A percentile compares a stretch with the other conserved stretches of the same genome.
Evolutionary conservation across 2,797 vertebrate species (phyloP).

Genomic region (Telmatherina bonti): DNA sequence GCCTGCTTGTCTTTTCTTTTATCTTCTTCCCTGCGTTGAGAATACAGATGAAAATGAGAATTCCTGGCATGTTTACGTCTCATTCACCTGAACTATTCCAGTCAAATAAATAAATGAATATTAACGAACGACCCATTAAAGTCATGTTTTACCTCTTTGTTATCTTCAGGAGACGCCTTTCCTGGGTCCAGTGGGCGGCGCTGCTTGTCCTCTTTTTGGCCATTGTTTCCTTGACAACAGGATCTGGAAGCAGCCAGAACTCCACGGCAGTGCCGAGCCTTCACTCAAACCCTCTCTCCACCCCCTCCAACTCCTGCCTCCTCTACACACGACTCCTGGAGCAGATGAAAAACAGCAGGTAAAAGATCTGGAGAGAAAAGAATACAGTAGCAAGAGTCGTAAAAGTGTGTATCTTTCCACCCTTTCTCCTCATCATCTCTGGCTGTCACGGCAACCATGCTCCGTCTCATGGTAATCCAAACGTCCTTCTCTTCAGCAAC

Average conservation of each 20-base stretch:
- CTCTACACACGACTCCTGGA: slow-evolving; percentile 80
- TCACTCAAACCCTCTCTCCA: slow-evolving; percentile 84
- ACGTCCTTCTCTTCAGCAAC: background rate
- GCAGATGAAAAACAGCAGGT: slow-evolving; percentile 80
- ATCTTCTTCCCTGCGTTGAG: too few species aligned
- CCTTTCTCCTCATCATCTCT: background rate
- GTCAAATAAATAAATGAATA: too few species aligned
- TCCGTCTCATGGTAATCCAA: background rate
- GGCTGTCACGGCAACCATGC: background rate
- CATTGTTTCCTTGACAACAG: slow-evolving; percentile 90
- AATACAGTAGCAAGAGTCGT: too few species aligned
- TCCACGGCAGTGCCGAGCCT: slow-evolving; percentile 81
- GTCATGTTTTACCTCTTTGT: slow-evolving; percentile 14
- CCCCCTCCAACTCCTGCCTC: slow-evolving; percentile 91
- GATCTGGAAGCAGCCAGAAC: slow-evolving; percentile 83
- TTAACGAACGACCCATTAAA: background rate
- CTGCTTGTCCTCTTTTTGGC: slow-evolving; percentile 93
- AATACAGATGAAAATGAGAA: too few species aligned
- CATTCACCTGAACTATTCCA: too few species aligned
- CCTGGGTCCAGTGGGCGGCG: slow-evolving; percentile 95
- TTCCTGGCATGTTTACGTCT: too few species aligned
- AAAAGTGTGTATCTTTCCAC: background rate
- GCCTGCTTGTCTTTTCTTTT: too few species aligned
- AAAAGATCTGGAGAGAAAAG: background rate
- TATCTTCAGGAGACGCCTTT: slow-evolving; percentile 87